Conservation (phyloP, 2,797 vertebrate genomes). For the Myotis vivesi region DNA sequence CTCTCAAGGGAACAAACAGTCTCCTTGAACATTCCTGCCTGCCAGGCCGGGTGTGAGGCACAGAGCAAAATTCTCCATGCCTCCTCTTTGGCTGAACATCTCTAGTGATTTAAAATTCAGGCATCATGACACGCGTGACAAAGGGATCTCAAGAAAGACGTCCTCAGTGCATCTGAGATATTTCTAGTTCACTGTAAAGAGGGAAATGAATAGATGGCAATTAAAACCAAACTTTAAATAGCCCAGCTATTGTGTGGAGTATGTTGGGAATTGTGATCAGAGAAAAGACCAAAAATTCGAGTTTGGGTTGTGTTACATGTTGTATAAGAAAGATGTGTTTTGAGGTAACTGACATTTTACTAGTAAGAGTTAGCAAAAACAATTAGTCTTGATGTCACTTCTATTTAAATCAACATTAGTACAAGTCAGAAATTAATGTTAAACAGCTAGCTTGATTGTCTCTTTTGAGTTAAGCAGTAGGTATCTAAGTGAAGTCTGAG, state of each 20-base stretch:
- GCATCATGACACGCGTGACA: slow-evolving; percentile 68
- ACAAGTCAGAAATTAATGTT: slow-evolving; percentile 69
- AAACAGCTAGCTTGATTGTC: slow-evolving; percentile 42
- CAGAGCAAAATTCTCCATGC: slow-evolving; percentile 41
- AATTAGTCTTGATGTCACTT: slow-evolving; percentile 58
- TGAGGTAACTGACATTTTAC: slow-evolving; percentile 59
- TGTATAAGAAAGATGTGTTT: neutral
- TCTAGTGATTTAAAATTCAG: slow-evolving; percentile 70
- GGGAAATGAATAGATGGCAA: slow-evolving; percentile 73
- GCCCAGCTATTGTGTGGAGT: slow-evolving; percentile 43
- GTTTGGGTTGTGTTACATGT: neutral
- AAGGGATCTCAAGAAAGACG: slow-evolving; percentile 55
- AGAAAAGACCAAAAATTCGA: slow-evolving; percentile 19
- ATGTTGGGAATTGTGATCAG: slow-evolving; percentile 1
- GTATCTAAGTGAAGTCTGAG: neutral
- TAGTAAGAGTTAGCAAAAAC: slow-evolving; percentile 55
- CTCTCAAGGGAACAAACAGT: slow-evolving; percentile 53
- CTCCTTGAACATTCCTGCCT: slow-evolving; percentile 56
- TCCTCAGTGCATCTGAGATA: slow-evolving; percentile 60
- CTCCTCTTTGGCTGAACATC: slow-evolving; percentile 71
- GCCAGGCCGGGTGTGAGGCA: slow-evolving; percentile 59
- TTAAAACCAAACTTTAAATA: slow-evolving; percentile 72
- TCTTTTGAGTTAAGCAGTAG: neutral
- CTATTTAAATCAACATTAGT: slow-evolving; percentile 55
- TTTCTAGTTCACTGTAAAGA: slow-evolving; percentile 65